These are phyloP conservation scores for Alethe castanea DNA, from an alignment of 2,113 vertebrate species.

Conservation along the genomic window DNA sequence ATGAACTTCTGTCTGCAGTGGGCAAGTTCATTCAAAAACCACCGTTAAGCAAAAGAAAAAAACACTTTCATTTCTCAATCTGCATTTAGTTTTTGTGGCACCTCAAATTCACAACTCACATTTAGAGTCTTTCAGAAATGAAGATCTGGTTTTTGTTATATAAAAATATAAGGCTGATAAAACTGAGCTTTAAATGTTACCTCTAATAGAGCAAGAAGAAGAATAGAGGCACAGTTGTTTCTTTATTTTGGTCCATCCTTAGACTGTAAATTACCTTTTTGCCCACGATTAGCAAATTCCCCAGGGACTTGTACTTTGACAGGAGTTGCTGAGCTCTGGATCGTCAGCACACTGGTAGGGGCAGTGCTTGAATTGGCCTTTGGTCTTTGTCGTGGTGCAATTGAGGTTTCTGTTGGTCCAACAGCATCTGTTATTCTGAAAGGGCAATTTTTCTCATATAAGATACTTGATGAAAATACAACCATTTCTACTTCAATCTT, in stretches of 20 bases:
- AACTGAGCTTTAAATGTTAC: neutral
- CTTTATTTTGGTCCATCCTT: neutral
- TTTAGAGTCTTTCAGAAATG: neutral
- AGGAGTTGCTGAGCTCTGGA: conserved; percentile 87
- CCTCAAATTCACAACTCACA: neutral
- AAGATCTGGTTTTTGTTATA: accelerated
- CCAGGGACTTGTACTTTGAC: conserved; percentile 83
- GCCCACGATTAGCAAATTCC: conserved; percentile 77
- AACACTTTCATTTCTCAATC: neutral
- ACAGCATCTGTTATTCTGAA: conserved; percentile 91
- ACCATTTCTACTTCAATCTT: neutral
- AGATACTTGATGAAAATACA: neutral
- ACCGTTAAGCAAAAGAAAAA: neutral
- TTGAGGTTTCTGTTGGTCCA: conserved; percentile 98
- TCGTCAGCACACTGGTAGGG: conserved; percentile 79
- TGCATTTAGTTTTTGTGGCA: neutral
- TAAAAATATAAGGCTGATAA: accelerated
- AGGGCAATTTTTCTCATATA: neutral
- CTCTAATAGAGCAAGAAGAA: neutral
- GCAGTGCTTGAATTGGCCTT: conserved; percentile 80
- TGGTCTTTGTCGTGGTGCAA: conserved; percentile 93
- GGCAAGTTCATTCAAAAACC: neutral
- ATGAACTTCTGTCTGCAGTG: accelerated
- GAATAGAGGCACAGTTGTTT: accelerated
- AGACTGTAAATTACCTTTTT: conserved; percentile 79